phyloP scores from a whole-genome alignment of 2,113 vertebrate species.

The Poeciliopsis prolifica region DNA sequence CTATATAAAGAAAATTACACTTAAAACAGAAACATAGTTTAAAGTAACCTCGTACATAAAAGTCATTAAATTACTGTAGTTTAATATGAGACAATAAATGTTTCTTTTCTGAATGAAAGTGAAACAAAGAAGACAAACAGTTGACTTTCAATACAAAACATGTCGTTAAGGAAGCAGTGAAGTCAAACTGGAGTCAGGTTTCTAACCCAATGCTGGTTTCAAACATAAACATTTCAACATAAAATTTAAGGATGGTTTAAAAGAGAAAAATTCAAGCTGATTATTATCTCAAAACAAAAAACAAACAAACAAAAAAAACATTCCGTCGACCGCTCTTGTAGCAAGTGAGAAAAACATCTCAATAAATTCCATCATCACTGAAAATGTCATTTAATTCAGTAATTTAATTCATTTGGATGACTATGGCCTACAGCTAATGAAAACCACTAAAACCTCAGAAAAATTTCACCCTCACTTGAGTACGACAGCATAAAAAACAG shows the following conservation, averaged over 20 bases:
- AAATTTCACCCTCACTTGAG: neutral
- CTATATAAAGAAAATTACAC: no score
- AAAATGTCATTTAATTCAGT: neutral
- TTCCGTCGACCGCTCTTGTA: conserved; percentile 3
- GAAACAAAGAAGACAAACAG: neutral
- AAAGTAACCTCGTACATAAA: neutral
- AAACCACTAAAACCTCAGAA: neutral
- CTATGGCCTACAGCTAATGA: neutral
- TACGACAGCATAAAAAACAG: neutral
- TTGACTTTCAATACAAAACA: neutral
- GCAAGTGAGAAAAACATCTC: neutral
- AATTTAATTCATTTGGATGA: neutral
- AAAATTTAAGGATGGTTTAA: conserved; percentile 6
- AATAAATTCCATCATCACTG: neutral
- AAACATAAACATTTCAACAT: neutral
- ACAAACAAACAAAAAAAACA: conserved; percentile 1
- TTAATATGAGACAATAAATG: neutral
- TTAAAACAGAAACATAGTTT: conserved; percentile 43
- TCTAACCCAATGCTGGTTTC: neutral
- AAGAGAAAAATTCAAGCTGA: neutral
- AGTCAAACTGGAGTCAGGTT: neutral
- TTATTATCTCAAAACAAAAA: neutral
- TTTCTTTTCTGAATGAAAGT: neutral
- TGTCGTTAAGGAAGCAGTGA: neutral
- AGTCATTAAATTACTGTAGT: neutral